These are phyloP conservation scores for Habrosyne pyritoides DNA, from an alignment of 2,888 invertebrate species.

Conservation along the genomic window DNA sequence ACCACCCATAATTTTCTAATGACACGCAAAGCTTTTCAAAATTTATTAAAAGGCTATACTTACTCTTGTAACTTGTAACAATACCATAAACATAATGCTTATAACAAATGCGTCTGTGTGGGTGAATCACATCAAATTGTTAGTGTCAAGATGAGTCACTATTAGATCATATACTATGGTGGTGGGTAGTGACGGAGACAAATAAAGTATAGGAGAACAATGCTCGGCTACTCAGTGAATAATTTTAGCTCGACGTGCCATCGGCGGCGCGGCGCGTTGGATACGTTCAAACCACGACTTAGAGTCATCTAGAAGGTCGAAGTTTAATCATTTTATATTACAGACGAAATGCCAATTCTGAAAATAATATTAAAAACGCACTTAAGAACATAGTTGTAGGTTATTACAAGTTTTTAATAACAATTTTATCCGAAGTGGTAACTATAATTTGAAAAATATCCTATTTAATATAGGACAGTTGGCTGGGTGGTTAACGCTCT, in stretches of 20 bases:
- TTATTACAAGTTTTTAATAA: too few species aligned
- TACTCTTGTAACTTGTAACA: not conserved
- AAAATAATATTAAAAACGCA: too few species aligned
- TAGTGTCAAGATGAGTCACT: not conserved
- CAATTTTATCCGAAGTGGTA: too few species aligned
- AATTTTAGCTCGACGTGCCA: conserved; percentile 76
- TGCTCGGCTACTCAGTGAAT: conserved; percentile 75
- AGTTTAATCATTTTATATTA: conserved; percentile 5
- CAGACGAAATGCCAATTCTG: conserved; percentile 10
- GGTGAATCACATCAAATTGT: not conserved
- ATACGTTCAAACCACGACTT: conserved; percentile 34
- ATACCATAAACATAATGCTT: not conserved
- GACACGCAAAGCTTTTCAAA: too few species aligned
- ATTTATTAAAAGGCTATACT: too few species aligned
- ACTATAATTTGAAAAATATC: too few species aligned
- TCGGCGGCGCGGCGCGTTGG: conserved; percentile 56
- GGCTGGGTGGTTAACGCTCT: too few species aligned
- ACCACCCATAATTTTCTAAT: too few species aligned
- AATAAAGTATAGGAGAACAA: conserved; percentile 82
- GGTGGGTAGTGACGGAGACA: conserved; percentile 46
- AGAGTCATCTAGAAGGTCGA: conserved; percentile 42
- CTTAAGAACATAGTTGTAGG: too few species aligned
- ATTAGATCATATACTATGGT: not conserved
- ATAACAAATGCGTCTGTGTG: not conserved
- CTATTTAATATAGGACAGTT: too few species aligned